These are phyloP conservation scores for Cherax quadricarinatus DNA, from an alignment of 1,140 invertebrate species.

Conservation along the genomic window DNA sequence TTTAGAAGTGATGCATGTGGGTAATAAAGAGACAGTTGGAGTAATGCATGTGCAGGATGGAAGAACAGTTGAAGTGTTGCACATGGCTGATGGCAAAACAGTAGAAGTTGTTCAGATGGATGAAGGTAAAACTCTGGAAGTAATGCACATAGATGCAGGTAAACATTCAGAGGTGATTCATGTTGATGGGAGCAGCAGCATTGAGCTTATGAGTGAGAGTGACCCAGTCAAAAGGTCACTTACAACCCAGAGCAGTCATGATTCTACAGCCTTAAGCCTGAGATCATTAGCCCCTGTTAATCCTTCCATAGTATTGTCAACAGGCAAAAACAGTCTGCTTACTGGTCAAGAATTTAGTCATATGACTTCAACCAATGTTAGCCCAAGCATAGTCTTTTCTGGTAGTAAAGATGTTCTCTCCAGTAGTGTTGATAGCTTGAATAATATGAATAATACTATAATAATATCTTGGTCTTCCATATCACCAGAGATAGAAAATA, in stretches of 20 bases:
- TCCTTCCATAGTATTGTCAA: conserved; percentile 43
- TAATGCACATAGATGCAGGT: conserved; percentile 56
- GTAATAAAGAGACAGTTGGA: conserved; percentile 4
- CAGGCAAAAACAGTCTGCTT: conserved; percentile 20
- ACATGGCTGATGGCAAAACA: conserved; percentile 45
- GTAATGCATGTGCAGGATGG: conserved; percentile 37
- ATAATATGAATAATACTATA: conserved; percentile 55
- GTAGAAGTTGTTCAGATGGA: conserved; percentile 60
- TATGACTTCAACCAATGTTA: conserved; percentile 20
- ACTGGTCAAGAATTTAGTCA: conserved; percentile 14
- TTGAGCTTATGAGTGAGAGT: conserved; percentile 41
- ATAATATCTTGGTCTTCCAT: conserved; percentile 61
- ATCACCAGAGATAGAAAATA: conserved; percentile 12
- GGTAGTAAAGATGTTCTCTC: conserved; percentile 33
- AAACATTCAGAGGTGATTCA: conserved; percentile 47
- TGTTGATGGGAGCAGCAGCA: conserved; percentile 22
- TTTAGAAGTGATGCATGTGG: conserved; percentile 19
- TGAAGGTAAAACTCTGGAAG: conserved; percentile 41
- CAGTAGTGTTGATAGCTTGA: neutral
- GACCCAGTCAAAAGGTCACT: conserved; percentile 7
- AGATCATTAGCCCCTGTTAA: conserved; percentile 17
- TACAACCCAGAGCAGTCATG: neutral
- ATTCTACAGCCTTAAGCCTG: neutral
- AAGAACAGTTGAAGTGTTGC: conserved; percentile 30
- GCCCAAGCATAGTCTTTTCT: conserved; percentile 43